Base-by-base conservation (phyloP, 2,797 vertebrate species). In the Salarias fasciatus region DNA sequence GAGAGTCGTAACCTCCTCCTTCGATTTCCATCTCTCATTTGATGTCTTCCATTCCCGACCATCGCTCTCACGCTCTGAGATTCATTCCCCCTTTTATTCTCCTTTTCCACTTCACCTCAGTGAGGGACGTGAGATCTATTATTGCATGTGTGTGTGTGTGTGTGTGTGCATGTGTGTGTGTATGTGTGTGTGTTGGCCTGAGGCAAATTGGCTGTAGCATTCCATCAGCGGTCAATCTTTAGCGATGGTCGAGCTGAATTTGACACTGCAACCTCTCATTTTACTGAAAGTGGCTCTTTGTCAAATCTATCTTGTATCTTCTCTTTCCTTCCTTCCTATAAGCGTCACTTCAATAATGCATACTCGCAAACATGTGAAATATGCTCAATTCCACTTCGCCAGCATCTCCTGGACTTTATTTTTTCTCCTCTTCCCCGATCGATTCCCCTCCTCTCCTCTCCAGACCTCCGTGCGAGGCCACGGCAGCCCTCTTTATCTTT, bases 181-280 rank as follows among this genome's bases (percentile, higher is more conserved):
- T 51, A 33, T 30, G 33, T 59, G 54, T 24, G 28, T 43, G 41
- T 43, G 41, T 43, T 41, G 3, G 30, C 71, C 58, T 71, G 57
- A 72, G 68, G 50, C 57, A 57, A 75, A 74, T 72, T 75, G 68
- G 65, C 81, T 79, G 75, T 72, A 82, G 76, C 68, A 62, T 80
- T 72, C 40, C 63, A 82, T 87, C 76, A 60, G 63, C 43, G 52
- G 73, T 87, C 76, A 70, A 45, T 82, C 82, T 74, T 57, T 36
- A 64, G 47, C 2, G 15, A 56, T 43, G 72, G 45, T 62, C 45
- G 52, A 64, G 69, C 61, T 64, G 44, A 54, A 30, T 63, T 59
- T 72, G 78, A 85, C 51, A 59, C 57, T 57, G 80, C 77, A 84
- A 79, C 63, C 68, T 83, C 71, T 63, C 63, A 79, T 88, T 77